A percentile compares a stretch with the other conserved stretches of the same genome.
Conservation (phyloP, 2,888 invertebrate genomes). For the Pyrrhosoma nymphula region DNA sequence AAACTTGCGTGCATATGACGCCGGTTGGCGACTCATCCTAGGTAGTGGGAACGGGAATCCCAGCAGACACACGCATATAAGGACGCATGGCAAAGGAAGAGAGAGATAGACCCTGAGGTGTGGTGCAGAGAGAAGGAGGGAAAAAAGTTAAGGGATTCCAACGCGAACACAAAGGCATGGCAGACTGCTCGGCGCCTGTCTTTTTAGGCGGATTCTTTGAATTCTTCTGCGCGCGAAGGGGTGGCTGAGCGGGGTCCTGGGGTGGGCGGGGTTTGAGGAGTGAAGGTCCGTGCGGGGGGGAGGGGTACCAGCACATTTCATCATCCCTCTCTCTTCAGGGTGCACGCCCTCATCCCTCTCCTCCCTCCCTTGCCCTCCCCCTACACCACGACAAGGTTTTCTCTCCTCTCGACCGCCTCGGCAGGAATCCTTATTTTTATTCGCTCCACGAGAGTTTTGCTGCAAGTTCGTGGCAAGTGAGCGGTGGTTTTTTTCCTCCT, state of each 20-base stretch:
- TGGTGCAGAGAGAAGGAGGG: neutral
- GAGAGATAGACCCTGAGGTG: too few species aligned
- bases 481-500: neutral
- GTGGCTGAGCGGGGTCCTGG: too few species aligned
- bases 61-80: too few species aligned
- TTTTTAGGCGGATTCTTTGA: neutral
- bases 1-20: too few species aligned
- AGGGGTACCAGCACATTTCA: neutral
- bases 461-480: conserved; percentile 5
- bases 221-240: neutral
- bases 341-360: too few species aligned
- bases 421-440: neutral
- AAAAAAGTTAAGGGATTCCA: neutral
- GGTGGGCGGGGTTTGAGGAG: too few species aligned
- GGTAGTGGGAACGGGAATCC: too few species aligned
- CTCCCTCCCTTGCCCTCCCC: neutral
- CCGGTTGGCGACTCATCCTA: too few species aligned
- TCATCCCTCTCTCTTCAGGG: neutral
- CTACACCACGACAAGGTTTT: neutral
- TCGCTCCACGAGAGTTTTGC: conserved; percentile 1
- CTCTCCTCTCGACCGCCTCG: neutral
- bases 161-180: neutral
- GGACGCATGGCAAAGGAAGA: too few species aligned
- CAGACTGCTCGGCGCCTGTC: conserved; percentile 15
- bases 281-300: neutral